Conservation (phyloP, 2,113 vertebrate species). For the Rhinolophus sinicus region DNA sequence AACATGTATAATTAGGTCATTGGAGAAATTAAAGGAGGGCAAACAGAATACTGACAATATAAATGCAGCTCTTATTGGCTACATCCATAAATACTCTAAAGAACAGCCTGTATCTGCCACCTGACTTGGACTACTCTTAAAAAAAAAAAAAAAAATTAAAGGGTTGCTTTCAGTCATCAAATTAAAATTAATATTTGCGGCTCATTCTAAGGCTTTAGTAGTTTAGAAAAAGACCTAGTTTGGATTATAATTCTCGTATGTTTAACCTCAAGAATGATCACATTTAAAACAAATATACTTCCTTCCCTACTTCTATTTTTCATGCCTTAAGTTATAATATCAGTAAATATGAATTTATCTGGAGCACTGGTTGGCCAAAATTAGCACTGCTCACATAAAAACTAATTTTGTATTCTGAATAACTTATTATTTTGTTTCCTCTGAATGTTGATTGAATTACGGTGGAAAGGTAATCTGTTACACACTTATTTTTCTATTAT, state of each 20-base stretch:
- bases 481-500: conserved; percentile 22
- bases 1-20: conserved; percentile 72
- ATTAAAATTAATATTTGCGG: conserved; percentile 49
- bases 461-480: neutral
- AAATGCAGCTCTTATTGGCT: neutral
- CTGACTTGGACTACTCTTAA: neutral
- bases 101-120: neutral
- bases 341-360: neutral
- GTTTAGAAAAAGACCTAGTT: neutral
- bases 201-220: neutral
- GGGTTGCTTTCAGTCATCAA: neutral
- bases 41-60: conserved; percentile 6
- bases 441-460: neutral
- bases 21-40: conserved; percentile 65
- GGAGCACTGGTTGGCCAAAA: neutral
- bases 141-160: neutral
- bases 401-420: neutral
- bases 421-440: conserved; percentile 44
- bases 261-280: neutral
- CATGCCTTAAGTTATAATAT: neutral
- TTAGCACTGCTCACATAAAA: neutral
- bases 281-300: neutral
- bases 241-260: conserved; percentile 8
- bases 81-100: neutral
- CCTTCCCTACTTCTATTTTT: neutral